A percentile compares a stretch with the other conserved stretches of the same genome.
Conservation (phyloP, 2,113 vertebrate species). For the Catagonus wagneri region DNA sequence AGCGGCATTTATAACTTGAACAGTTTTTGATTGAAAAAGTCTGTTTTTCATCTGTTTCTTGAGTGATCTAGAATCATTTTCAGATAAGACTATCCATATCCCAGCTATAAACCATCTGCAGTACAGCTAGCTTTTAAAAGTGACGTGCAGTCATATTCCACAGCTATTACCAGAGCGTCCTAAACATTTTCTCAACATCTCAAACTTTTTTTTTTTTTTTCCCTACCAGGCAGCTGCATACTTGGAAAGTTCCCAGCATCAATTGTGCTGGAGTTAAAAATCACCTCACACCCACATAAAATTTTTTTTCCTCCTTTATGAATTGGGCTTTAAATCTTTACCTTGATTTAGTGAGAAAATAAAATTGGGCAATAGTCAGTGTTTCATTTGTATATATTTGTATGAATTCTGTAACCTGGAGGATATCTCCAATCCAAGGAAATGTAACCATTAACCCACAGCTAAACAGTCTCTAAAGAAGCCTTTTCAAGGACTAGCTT, state of each 20-base stretch:
- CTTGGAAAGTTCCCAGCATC: slow-evolving; percentile 75
- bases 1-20: slow-evolving; percentile 56
- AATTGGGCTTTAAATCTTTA: slow-evolving; percentile 86
- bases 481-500: slow-evolving; percentile 81
- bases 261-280: slow-evolving; percentile 82
- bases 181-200: slow-evolving; percentile 65
- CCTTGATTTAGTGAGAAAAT: slow-evolving; percentile 87
- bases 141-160: slow-evolving; percentile 46
- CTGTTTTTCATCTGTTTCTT: slow-evolving; percentile 54
- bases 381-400: slow-evolving; percentile 84
- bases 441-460: slow-evolving; percentile 78
- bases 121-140: slow-evolving; percentile 57
- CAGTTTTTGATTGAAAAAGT: slow-evolving; percentile 57
- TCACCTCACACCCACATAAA: slow-evolving; percentile 84
- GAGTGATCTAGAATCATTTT: slow-evolving; percentile 70
- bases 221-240: slow-evolving; percentile 62
- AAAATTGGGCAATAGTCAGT: slow-evolving; percentile 84
- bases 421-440: slow-evolving; percentile 83
- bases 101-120: slow-evolving; percentile 37
- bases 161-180: slow-evolving; percentile 38
- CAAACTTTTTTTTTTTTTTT: slow-evolving; percentile 57
- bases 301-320: slow-evolving; percentile 75
- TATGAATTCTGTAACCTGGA: slow-evolving; percentile 77
- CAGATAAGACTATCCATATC: slow-evolving; percentile 67
- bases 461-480: slow-evolving; percentile 83